Evolutionary conservation across 1,140 invertebrate genomes (phyloP), one percentile per base, ranked within the genome.

Genomic region (Tigriopus japonicus): DNA sequence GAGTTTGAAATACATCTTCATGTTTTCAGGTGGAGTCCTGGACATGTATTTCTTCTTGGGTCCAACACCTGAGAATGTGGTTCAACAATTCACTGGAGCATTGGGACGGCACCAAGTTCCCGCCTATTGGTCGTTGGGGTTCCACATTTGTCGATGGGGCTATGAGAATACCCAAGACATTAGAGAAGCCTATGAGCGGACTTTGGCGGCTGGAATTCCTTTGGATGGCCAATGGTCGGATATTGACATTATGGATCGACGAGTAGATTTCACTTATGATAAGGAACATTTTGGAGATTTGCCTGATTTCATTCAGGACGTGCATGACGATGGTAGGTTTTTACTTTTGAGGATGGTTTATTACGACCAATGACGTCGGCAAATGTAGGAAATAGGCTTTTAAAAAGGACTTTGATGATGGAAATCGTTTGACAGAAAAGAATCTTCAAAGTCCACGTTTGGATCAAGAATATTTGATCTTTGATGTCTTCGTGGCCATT

Each of bases 201-300:
- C 58, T 19, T 5, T 52, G 14, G 45, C n/a, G n/a, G 15, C 19
- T 42, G 41, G 19, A 15, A 60, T 60, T 21, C 58, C 58, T 41
- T 24, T 60, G 75, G 77, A 79, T 71, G 75, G 77, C 6, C 86
- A 90, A 71, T 91, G 86, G 84, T 87, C 87, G 66, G 87, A 92
- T 72, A 80, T 93, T 63, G 89, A 94, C 72, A 92, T 93, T 68
- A 93, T 93, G 88, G 73, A 83, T 15, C 77, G 80, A 52, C 2
- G 14, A 21, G 14, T 66, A 17, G 86, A 89, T 72, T 94, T 94
- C 68, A 91, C 87, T 0, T 80, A 83, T 63, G 80, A 88, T 68
- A 69, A 73, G 17, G 67, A 72, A 0, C 80, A 77, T 14, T 91
- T 81, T 67, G 74, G 74, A 52, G 80, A 77, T 35, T 71, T 91